A percentile compares a stretch with the other conserved stretches of the same genome.
Evolutionary conservation across 2,113 vertebrate genomes (phyloP).

Genomic region (Scortum barcoo): DNA sequence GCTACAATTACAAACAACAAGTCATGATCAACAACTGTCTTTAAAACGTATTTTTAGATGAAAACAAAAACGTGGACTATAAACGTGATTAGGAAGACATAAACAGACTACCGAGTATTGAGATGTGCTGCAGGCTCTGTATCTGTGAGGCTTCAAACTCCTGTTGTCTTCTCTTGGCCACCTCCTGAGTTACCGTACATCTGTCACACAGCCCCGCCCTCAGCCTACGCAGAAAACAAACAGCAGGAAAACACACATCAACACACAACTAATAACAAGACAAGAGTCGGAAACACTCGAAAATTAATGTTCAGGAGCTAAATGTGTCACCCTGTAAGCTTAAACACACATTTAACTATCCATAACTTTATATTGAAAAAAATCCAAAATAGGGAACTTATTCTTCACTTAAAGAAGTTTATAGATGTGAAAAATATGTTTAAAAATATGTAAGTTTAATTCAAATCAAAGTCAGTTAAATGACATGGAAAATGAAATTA

Average conservation of each 20-base stretch:
- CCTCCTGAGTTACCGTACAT: conserved; percentile 95
- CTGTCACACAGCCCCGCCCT: conserved; percentile 95
- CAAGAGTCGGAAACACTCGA: background rate
- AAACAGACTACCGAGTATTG: conserved; percentile 86
- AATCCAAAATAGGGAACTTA: no score
- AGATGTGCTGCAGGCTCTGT: conserved; percentile 92
- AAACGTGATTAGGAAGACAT: background rate
- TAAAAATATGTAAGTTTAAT: no score
- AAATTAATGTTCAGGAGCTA: background rate
- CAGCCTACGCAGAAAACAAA: conserved; percentile 86
- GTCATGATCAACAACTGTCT: background rate
- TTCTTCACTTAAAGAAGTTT: no score
- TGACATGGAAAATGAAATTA: no score
- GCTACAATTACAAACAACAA: conserved; percentile 64
- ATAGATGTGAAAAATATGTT: no score
- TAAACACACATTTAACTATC: background rate
- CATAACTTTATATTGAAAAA: no score
- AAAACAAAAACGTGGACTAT: background rate
- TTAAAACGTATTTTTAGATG: background rate
- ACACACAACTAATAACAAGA: background rate
- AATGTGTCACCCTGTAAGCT: background rate
- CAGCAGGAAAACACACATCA: conserved; percentile 10
- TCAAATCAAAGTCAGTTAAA: no score
- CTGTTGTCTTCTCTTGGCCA: conserved; percentile 92
- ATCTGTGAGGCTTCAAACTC: conserved; percentile 90